Evolutionary conservation across 53 echinoderm and acorn worm genomes (phyloP).

Genomic region (Astropecten irregularis): DNA sequence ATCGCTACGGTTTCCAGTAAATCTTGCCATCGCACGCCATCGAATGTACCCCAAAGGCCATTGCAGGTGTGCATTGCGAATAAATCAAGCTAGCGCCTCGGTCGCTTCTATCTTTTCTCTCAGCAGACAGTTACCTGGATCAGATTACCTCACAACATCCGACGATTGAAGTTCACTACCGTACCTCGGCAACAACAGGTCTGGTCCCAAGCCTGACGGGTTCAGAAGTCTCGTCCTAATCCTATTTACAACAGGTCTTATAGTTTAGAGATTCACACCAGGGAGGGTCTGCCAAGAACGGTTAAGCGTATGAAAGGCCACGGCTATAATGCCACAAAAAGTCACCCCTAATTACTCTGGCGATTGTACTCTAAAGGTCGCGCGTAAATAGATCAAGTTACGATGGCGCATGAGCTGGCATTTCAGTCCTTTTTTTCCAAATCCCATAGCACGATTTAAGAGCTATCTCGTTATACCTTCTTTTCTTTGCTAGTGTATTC

Average conservation of each 20-base stretch:
- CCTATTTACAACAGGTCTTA: background rate
- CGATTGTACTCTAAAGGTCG: too few species aligned
- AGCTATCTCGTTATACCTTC: too few species aligned
- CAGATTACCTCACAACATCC: background rate
- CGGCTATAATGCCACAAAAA: too few species aligned
- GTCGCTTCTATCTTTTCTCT: background rate
- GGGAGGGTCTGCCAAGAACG: too few species aligned
- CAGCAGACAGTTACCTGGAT: background rate
- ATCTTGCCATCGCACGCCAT: conserved; percentile 22
- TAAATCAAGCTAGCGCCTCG: background rate
- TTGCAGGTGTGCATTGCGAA: background rate
- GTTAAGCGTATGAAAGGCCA: too few species aligned
- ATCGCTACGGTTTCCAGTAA: background rate
- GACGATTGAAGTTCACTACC: conserved; percentile 4
- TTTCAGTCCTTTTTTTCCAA: too few species aligned
- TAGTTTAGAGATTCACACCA: too few species aligned
- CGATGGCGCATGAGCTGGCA: too few species aligned
- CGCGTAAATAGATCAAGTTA: too few species aligned
- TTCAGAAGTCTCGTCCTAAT: background rate
- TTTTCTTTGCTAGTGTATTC: too few species aligned
- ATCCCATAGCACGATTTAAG: too few species aligned
- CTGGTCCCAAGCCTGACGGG: background rate
- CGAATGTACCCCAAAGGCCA: background rate
- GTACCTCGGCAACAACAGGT: conserved; percentile 15
- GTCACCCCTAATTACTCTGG: too few species aligned